Conservation (phyloP, 1,140 invertebrate species). For the Hypsibius dujardini region DNA sequence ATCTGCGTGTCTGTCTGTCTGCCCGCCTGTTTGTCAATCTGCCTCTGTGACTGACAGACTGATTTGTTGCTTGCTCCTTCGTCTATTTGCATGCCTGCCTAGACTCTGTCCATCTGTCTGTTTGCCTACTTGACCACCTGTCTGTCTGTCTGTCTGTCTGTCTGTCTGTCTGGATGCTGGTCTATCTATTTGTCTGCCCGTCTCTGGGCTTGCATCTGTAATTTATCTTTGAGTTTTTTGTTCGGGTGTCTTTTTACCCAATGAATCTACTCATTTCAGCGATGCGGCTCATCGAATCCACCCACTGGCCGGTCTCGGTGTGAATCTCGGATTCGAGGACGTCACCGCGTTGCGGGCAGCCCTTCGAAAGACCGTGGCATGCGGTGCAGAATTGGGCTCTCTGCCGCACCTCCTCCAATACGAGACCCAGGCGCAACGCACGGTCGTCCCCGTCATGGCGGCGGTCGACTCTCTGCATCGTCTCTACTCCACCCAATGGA, state of each 20-base stretch:
- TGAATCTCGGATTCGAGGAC: conserved; percentile 92
- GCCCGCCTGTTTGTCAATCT: too few species aligned
- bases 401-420: conserved; percentile 52
- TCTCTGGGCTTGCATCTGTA: conserved; percentile 17
- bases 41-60: too few species aligned
- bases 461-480: conserved; percentile 69
- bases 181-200: not conserved
- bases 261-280: conserved; percentile 31
- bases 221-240: conserved; percentile 22
- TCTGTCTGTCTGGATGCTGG: too few species aligned
- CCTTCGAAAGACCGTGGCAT: conserved; percentile 48
- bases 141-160: too few species aligned
- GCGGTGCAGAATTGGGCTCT: conserved; percentile 53
- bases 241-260: conserved; percentile 31
- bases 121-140: too few species aligned
- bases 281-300: conserved; percentile 92
- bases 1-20: too few species aligned
- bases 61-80: too few species aligned
- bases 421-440: conserved; percentile 59
- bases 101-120: too few species aligned
- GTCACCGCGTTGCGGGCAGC: conserved; percentile 49
- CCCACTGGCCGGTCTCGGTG: conserved; percentile 87
- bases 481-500: conserved; percentile 56
- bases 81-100: too few species aligned
- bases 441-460: conserved; percentile 70